These are phyloP conservation scores for Helogale parvula DNA, from an alignment of 2,113 vertebrate species.

Conservation along the genomic window DNA sequence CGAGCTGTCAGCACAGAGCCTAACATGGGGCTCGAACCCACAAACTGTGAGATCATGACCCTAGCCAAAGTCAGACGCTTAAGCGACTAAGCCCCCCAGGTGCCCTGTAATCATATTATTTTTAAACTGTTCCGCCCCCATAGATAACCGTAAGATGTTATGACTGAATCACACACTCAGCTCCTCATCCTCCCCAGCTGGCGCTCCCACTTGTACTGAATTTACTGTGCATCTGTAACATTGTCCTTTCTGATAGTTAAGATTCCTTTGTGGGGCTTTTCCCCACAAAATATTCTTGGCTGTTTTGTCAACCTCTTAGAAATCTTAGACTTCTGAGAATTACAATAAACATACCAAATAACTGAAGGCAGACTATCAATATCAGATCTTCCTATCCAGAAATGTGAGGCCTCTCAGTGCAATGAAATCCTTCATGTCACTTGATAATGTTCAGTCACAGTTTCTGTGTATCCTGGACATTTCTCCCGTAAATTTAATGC, in stretches of 20 bases:
- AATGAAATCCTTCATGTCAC: background rate
- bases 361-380: background rate
- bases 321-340: background rate
- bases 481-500: background rate
- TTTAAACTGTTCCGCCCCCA: background rate
- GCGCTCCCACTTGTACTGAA: background rate
- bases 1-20: no score
- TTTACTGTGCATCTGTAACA: background rate
- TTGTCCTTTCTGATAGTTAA: background rate
- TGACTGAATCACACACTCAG: background rate
- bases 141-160: background rate
- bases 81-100: no score
- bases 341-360: background rate
- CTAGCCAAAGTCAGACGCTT: no score
- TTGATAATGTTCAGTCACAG: background rate
- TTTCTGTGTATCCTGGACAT: background rate
- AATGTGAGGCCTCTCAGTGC: background rate
- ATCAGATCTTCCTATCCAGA: background rate
- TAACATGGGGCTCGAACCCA: no score
- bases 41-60: no score
- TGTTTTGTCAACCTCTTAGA: conserved; percentile 9
- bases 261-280: background rate
- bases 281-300: background rate
- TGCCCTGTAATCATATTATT: background rate
- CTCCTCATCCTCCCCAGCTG: background rate